Evolutionary conservation across 2,888 invertebrate species (phyloP).

Genomic region (Fragum whitleyi): DNA sequence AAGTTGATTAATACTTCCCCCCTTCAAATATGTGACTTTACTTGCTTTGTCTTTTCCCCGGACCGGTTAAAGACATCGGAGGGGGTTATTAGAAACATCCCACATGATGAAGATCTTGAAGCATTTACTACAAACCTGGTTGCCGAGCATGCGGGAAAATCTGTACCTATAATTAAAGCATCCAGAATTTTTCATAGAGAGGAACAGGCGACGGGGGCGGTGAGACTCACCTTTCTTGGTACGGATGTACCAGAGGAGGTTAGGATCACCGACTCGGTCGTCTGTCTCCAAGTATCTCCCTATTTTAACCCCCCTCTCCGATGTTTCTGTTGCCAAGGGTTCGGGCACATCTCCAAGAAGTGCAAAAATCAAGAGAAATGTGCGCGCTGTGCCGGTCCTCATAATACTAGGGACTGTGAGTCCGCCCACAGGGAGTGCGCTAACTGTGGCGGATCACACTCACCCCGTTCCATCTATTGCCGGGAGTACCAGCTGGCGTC

Average conservation of each 20-base stretch:
- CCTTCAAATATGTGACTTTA: neutral
- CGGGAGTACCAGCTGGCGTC: neutral
- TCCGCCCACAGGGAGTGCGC: neutral
- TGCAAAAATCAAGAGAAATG: slow-evolving; percentile 8
- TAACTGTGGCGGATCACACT: neutral
- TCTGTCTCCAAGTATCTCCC: neutral
- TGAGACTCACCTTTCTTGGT: neutral
- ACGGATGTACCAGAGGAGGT: neutral
- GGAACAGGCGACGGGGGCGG: neutral
- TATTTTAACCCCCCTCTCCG: neutral
- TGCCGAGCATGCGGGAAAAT: neutral
- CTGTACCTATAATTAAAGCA: neutral
- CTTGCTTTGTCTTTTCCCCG: neutral
- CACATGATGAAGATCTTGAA: neutral
- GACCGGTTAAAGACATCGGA: neutral
- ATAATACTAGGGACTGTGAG: neutral
- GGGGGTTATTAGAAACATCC: neutral
- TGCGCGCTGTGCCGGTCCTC: neutral
- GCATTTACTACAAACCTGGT: neutral
- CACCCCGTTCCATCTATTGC: neutral
- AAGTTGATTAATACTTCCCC: neutral
- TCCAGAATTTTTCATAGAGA: neutral
- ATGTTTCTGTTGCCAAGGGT: neutral
- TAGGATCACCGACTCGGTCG: neutral
- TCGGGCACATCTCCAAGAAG: neutral